These are phyloP conservation scores for Glyptemys insculpta DNA, from an alignment of 2,797 vertebrate genomes.

Conservation along the genomic window DNA sequence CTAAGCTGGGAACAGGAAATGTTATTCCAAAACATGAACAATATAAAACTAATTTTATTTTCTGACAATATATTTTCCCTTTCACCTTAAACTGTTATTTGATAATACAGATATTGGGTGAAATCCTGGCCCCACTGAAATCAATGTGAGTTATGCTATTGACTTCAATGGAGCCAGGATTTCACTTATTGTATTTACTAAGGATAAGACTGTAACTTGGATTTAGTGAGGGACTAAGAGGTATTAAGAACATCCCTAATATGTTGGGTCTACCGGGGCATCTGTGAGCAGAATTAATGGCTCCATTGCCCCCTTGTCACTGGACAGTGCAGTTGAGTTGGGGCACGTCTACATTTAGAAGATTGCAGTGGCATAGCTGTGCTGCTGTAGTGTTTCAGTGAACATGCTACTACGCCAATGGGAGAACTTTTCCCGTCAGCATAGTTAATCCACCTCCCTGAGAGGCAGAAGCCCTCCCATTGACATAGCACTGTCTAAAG, in stretches of 20 bases:
- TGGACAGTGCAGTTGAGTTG: too few species aligned
- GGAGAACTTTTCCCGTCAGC: too few species aligned
- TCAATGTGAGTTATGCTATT: background rate
- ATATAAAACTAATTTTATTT: background rate
- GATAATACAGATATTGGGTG: background rate
- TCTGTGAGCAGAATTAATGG: too few species aligned
- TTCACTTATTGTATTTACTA: background rate
- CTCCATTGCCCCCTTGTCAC: too few species aligned
- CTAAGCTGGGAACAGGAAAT: background rate
- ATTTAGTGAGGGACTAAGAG: background rate
- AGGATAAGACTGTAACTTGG: background rate
- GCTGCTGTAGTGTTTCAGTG: too few species aligned
- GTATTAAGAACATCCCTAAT: background rate
- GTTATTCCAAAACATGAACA: background rate
- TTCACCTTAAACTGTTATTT: background rate
- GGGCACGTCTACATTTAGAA: too few species aligned
- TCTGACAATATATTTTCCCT: background rate
- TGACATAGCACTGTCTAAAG: background rate
- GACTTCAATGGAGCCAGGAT: background rate
- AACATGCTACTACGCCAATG: too few species aligned
- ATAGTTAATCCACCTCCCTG: background rate
- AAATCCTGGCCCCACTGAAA: background rate
- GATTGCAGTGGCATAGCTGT: too few species aligned
- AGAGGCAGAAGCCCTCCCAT: background rate
- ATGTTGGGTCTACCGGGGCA: background rate